Conservation (phyloP, 2,113 vertebrate genomes). For the Podiceps cristatus region DNA sequence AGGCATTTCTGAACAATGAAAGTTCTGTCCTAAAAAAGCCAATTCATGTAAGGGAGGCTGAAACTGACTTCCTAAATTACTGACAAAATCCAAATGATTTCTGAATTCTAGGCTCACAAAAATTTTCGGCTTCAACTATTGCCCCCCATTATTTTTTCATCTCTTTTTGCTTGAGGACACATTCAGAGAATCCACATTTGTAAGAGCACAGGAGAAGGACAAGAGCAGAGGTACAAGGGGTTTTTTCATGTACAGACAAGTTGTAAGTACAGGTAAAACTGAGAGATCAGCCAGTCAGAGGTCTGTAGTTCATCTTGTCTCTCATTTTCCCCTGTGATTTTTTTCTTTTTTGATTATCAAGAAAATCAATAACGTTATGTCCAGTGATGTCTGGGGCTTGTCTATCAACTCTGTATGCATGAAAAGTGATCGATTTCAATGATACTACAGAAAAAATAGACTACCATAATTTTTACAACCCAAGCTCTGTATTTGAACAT, state of each 20-base stretch:
- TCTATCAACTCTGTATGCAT: constrained; percentile 23
- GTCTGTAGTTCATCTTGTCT: constrained; percentile 24
- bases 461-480: neutral
- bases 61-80: neutral
- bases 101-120: neutral
- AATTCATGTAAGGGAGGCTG: neutral
- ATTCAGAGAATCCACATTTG: neutral
- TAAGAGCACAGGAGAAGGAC: neutral
- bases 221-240: neutral
- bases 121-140: neutral
- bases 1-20: neutral
- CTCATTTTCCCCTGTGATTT: constrained; percentile 38
- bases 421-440: constrained; percentile 25
- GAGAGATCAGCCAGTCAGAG: constrained; percentile 21
- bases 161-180: neutral
- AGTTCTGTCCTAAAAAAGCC: neutral
- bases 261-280: neutral
- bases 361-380: constrained; percentile 57
- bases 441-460: neutral
- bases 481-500: neutral
- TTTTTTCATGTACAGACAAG: neutral
- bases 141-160: neutral
- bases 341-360: constrained; percentile 31
- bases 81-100: neutral
- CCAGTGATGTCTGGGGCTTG: constrained; percentile 37